Evolutionary conservation across 2,113 vertebrate species (phyloP).

Genomic region (Emydocephalus ijimae): DNA sequence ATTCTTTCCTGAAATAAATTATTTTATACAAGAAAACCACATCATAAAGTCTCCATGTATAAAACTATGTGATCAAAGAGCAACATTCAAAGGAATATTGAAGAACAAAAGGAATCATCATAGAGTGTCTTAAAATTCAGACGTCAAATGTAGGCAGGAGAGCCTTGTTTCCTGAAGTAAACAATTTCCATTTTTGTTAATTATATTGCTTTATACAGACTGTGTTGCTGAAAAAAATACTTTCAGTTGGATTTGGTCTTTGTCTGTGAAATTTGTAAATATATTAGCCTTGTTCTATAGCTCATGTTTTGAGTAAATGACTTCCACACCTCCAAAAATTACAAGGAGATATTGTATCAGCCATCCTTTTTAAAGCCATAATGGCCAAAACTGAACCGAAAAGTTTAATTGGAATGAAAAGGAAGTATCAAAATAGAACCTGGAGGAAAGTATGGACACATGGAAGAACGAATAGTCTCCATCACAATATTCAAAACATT

Average conservation of each 20-base stretch:
- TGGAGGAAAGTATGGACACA: background rate
- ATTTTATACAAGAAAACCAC: conserved; percentile 33
- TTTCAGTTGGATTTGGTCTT: accelerated
- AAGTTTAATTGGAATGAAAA: background rate
- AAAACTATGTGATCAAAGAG: background rate
- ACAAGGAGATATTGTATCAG: background rate
- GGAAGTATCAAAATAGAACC: background rate
- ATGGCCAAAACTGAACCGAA: background rate
- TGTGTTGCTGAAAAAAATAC: background rate
- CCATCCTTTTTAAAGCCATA: background rate
- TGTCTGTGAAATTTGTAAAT: background rate
- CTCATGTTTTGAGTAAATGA: background rate
- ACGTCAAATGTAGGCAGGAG: conserved; percentile 10
- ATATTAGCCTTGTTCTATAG: background rate
- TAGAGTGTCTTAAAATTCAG: conserved; percentile 41
- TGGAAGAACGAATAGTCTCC: conserved; percentile 15
- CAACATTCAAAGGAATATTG: conserved; percentile 23
- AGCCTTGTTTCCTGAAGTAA: background rate
- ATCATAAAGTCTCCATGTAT: conserved; percentile 6
- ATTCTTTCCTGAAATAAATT: background rate
- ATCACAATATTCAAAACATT: conserved; percentile 10
- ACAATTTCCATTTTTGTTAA: background rate
- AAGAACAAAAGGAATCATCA: conserved; percentile 9
- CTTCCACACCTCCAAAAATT: background rate
- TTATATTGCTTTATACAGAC: conserved; percentile 8